These are phyloP conservation scores for Anguilla rostrata DNA, from an alignment of 2,113 vertebrate genomes.

Conservation along the genomic window DNA sequence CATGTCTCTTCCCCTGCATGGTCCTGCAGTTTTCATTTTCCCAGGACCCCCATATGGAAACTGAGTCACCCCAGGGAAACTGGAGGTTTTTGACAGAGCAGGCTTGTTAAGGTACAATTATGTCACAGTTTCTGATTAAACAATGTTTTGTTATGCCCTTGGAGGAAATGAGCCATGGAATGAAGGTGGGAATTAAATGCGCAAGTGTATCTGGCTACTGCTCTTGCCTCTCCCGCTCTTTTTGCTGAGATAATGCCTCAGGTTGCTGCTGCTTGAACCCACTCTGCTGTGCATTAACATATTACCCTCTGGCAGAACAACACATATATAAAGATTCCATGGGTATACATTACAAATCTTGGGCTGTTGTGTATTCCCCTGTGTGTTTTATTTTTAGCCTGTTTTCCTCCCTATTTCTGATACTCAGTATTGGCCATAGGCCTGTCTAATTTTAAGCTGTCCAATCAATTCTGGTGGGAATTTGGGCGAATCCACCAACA, in stretches of 20 bases:
- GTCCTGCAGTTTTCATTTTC: background rate
- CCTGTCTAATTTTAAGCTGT: too few species aligned
- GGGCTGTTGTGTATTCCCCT: too few species aligned
- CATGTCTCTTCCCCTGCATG: background rate
- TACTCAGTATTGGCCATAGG: too few species aligned
- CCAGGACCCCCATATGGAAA: background rate
- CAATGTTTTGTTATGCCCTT: background rate
- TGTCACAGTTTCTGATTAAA: background rate
- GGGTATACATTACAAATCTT: too few species aligned
- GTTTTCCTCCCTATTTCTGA: too few species aligned
- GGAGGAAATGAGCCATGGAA: background rate
- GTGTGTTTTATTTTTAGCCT: too few species aligned
- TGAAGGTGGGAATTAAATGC: background rate
- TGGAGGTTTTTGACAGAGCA: background rate
- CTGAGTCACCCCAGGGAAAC: background rate
- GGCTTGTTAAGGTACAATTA: background rate
- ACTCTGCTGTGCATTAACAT: too few species aligned
- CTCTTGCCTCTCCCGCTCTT: background rate
- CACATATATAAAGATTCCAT: too few species aligned
- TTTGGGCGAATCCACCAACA: too few species aligned
- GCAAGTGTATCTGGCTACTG: background rate
- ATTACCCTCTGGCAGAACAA: too few species aligned
- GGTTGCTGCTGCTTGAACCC: too few species aligned
- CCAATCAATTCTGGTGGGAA: too few species aligned
- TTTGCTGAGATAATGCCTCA: background rate